Evolutionary conservation across 2,888 invertebrate genomes (phyloP).

Genomic region (Ditula angustiorana): DNA sequence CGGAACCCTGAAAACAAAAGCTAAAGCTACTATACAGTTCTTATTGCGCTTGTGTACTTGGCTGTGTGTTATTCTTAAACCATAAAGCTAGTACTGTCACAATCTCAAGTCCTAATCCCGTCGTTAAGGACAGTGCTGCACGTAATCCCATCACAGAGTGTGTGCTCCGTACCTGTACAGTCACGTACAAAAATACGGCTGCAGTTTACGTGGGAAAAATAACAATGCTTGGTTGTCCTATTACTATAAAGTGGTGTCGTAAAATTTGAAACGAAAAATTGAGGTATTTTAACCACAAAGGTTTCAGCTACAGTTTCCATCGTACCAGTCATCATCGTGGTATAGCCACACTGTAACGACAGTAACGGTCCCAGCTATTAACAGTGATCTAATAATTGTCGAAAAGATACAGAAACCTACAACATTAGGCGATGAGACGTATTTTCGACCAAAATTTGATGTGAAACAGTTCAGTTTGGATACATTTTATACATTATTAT

Average conservation of each 20-base stretch:
- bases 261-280: background rate
- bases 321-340: no score
- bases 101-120: background rate
- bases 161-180: background rate
- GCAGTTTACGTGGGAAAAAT: background rate
- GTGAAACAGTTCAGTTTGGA: no score
- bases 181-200: background rate
- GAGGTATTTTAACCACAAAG: background rate
- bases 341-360: no score
- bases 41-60: background rate
- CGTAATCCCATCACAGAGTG: background rate
- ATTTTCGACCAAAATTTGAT: no score
- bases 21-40: no score
- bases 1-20: slow-evolving; percentile 1
- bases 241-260: background rate
- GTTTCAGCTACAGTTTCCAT: background rate
- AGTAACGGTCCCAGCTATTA: no score
- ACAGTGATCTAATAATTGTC: no score
- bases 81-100: background rate
- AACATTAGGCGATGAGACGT: no score
- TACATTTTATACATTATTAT: no score
- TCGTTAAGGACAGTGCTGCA: background rate
- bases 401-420: no score
- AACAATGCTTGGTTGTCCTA: background rate
- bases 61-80: background rate